A percentile compares a stretch with the other conserved stretches of the same genome.
Evolutionary conservation across 2,113 vertebrate species (phyloP).

Genomic region (Cranoglanis bouderius): DNA sequence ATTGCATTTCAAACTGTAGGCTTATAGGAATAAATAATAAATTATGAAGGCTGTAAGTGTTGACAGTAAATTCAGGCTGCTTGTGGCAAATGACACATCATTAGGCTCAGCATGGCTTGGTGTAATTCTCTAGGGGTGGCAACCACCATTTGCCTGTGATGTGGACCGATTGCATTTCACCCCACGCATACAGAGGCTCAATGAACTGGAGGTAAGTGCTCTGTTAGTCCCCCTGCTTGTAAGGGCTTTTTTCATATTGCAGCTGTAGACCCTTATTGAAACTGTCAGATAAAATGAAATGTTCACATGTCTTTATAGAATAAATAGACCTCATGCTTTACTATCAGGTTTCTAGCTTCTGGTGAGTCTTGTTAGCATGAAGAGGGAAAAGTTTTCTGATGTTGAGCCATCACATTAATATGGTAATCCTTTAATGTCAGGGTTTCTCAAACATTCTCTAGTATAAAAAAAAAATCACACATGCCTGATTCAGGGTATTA

Average conservation of each 20-base stretch:
- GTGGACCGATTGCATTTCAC: slow-evolving; percentile 97
- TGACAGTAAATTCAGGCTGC: not conserved
- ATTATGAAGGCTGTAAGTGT: not conserved
- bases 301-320: not conserved
- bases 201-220: slow-evolving; percentile 90
- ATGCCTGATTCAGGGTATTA: not conserved
- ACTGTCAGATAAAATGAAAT: not conserved
- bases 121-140: slow-evolving; percentile 83
- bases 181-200: slow-evolving; percentile 95
- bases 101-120: slow-evolving; percentile 4
- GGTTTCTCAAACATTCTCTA: not conserved
- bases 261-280: too few relatives aligned
- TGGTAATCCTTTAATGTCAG: not conserved
- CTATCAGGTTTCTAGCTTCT: not conserved
- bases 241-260: not conserved
- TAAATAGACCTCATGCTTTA: not conserved
- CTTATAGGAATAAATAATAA: not conserved
- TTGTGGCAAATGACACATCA: not conserved
- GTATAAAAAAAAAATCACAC: not conserved
- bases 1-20: not conserved
- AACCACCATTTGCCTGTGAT: slow-evolving; percentile 96
- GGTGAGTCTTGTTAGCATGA: not conserved
- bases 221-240: not conserved
- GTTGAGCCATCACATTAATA: not conserved
- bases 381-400: not conserved